phyloP scores from a whole-genome alignment of 1,140 invertebrate species.

The Phocides pigmalion region DNA sequence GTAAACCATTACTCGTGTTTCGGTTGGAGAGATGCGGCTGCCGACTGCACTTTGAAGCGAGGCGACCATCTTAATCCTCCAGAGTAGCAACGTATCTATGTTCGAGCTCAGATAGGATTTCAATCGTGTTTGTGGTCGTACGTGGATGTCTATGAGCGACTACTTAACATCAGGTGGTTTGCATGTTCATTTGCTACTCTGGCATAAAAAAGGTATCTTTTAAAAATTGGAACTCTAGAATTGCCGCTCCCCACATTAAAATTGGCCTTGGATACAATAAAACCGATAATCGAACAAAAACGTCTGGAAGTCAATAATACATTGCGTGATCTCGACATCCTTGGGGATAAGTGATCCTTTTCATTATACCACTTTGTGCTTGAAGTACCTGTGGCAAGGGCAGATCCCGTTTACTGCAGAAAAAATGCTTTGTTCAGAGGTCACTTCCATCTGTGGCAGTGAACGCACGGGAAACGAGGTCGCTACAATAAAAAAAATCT shows the following conservation, averaged over 20 bases:
- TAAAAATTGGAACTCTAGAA: constrained; percentile 3
- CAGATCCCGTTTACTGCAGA: constrained; percentile 45
- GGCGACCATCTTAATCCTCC: too few relatives aligned
- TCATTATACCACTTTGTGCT: constrained; percentile 43
- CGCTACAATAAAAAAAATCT: not conserved
- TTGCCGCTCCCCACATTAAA: constrained; percentile 30
- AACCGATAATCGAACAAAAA: constrained; percentile 38
- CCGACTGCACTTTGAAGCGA: too few relatives aligned
- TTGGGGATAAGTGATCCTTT: constrained; percentile 50
- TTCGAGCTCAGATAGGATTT: too few relatives aligned
- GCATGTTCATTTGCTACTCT: too few relatives aligned
- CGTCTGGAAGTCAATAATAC: constrained; percentile 40
- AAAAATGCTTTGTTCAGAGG: constrained; percentile 29
- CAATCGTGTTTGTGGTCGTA: too few relatives aligned
- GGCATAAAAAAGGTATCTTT: too few relatives aligned
- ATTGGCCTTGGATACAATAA: constrained; percentile 45
- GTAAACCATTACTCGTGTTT: too few relatives aligned
- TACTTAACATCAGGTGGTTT: too few relatives aligned
- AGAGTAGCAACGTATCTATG: too few relatives aligned
- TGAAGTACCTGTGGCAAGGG: constrained; percentile 44
- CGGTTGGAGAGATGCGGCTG: too few relatives aligned
- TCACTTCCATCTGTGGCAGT: constrained; percentile 12
- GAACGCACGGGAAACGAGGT: not conserved
- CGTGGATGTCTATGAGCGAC: too few relatives aligned
- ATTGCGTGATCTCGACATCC: constrained; percentile 57